Evolutionary conservation across 2,888 invertebrate genomes (phyloP), one percentile per base, ranked within the genome.

Genomic region (Cantharis rufa): DNA sequence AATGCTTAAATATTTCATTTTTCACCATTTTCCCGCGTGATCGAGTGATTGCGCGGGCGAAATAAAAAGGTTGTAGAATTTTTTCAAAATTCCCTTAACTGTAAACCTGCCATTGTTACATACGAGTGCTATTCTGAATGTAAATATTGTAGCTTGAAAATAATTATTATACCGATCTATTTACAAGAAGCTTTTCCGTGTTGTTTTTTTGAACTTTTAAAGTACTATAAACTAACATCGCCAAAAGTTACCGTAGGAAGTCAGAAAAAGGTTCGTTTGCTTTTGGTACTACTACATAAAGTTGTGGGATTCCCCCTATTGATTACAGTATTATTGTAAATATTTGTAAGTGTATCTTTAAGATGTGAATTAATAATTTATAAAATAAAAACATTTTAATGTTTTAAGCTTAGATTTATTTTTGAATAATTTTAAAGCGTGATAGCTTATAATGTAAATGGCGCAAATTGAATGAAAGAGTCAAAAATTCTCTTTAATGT

Each of bases 41-140:
- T 7, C 16, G 21, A 15, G 4, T 18, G 13, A 4, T 4, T 64
- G 13, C 32, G n/a, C n/a, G 21, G 21, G 21, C 9, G 16, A 64
- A 64, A 15, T 13, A 16, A 18, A 10, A 5, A 18, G 64, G 64
- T 18, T 13, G 18, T 28, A 69, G 27, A 28, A 69, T 16, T 62
- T 73, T 68, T 21, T 18, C 74, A 70, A 69, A 76, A 73, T 79
- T 76, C 81, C 81, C 80, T 83, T 83, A 75, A 83, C 83, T 86
- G 81, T 84, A 79, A 86, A 86, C 86, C 85, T 86, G 86, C 86
- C 86, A 85, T 82, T 84, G 85, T 86, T 86, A 86, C 86, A 86
- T 86, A 86, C 84, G 84, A 76, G 70, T 79, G 84, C 85, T 85
- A 84, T 84, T 83, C 84, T 84, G 81, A 82, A 82, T 86, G 85